Base-by-base conservation (phyloP, 2,888 invertebrate genomes). In the Drosophila pseudotakahashii region DNA sequence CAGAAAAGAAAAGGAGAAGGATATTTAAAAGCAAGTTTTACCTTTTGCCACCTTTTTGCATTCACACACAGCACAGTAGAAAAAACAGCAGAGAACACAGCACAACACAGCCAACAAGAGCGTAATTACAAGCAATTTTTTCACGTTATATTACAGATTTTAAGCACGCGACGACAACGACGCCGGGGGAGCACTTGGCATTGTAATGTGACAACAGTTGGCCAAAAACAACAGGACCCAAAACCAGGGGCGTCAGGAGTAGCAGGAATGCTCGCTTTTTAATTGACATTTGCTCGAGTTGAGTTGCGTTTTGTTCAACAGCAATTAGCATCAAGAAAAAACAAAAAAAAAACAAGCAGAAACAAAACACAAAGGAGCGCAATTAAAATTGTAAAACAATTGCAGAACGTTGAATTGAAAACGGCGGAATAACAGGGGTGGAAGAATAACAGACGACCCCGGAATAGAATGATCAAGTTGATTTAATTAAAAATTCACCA, bases 401-500 rank as follows among this genome's bases (percentile, higher is more conserved):
- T 82, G 57, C 58, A 57, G 61, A 62, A 55, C 45, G 45, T 41
- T 51, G 62, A 81, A 72, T 75, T 68, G 73, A 79, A 68, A 62
- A 26, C 19, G 19, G 19, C 19, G n/a, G n/a, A n/a, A n/a, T n/a
- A n/a, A n/a, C n/a, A n/a, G n/a, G n/a, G n/a, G n/a, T n/a, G n/a
- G n/a, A 19, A 19, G 19, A 19, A 74, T 59, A 62, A 51, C 44
- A 73, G 39, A 73, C 54, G 44, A 72, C 41, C 41, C 61, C 64
- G 45, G 42, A 73, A 75, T 62, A 71, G 67, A 79, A 84, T 77
- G 79, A 73, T 75, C 76, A 73, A 74, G 79, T 76, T 80, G 69
- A 79, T 81, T 89, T 90, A 89, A 89, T 90, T 89, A 89, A 89
- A 89, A 78, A 89, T 86, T 89, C 80, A 74, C 64, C 57, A 42